Base-by-base conservation (phyloP, 2,888 invertebrate genomes). In the Geophilus truncorum region DNA sequence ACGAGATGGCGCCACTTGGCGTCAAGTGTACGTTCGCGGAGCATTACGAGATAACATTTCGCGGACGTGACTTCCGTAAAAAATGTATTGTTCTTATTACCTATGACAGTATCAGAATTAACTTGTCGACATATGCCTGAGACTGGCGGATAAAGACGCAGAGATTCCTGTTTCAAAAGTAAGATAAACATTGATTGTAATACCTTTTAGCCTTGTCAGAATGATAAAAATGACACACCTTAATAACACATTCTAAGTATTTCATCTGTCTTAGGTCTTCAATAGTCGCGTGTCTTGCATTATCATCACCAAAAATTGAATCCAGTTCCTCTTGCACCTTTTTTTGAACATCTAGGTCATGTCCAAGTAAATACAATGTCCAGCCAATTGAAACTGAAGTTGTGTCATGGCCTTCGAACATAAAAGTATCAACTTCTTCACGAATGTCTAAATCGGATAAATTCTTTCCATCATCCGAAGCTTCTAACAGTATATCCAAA, bases 341-440 rank as follows among this genome's bases (percentile, higher is more conserved):
- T 21, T 6, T 18, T 18, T 77, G 77, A n/a, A 77, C 21, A 10
- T 77, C 32, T 32, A 5, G 77, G 21, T 77, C 6, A 77, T 30
- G 15, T 18, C 77, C 77, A 2, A 77, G n/a, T 2, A 77, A 18
- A 30, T 7, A 77, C 32, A 77, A 34, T n/a, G 75, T 21, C 75
- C 75, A 75, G 15, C 15, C 12, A 25, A 75, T 75, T 1, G 15
- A 4, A 75, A 30, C 75, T 75, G 23, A 1, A 15, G 75, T 75
- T 5, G 75, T 75, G 9, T 75, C 75, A 7, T 75, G 75, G 12
- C 75, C 88, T 86, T 89, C 89, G 85, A 89, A 89, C 89, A 89
- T 89, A 83, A 89, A 89, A 0, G 89, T 89, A 84, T 89, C 89
- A 76, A 89, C 89, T 85, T 89, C 89, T 83, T 89, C 89, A 75